These are phyloP conservation scores for Dasypogon diadema DNA, from an alignment of 2,888 invertebrate genomes.

Conservation along the genomic window DNA sequence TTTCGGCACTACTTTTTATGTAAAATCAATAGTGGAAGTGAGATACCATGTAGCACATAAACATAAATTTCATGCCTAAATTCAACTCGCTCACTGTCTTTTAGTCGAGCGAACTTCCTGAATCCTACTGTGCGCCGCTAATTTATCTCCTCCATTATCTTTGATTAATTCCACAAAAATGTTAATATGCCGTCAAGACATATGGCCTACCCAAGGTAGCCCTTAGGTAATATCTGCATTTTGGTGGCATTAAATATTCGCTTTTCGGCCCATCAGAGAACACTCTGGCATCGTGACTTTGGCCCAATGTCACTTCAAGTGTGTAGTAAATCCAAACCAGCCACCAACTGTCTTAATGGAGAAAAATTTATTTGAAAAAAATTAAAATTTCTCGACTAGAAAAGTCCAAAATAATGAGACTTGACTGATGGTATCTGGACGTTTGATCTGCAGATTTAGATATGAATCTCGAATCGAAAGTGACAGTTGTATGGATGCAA, in stretches of 20 bases:
- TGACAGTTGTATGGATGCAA: slow-evolving; percentile 52
- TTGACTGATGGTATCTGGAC: slow-evolving; percentile 46
- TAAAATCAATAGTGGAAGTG: background rate
- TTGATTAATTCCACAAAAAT: slow-evolving; percentile 56
- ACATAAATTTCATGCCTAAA: slow-evolving; percentile 42
- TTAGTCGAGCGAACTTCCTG: slow-evolving; percentile 47
- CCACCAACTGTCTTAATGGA: slow-evolving; percentile 18
- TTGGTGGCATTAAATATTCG: slow-evolving; percentile 1
- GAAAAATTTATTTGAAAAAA: slow-evolving; percentile 47
- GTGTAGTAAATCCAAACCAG: background rate
- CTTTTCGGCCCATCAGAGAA: slow-evolving; percentile 18
- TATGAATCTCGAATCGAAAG: slow-evolving; percentile 54
- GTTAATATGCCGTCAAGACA: slow-evolving; percentile 50
- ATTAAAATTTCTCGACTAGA: slow-evolving; percentile 40
- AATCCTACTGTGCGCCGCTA: slow-evolving; percentile 48
- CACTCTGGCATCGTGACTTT: slow-evolving; percentile 9
- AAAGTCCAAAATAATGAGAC: slow-evolving; percentile 29
- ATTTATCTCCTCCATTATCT: slow-evolving; percentile 54
- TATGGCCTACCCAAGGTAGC: slow-evolving; percentile 29
- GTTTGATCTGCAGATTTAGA: slow-evolving; percentile 54
- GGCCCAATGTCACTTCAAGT: background rate
- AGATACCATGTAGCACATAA: slow-evolving; percentile 18
- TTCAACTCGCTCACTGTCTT: slow-evolving; percentile 10
- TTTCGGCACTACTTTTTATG: background rate
- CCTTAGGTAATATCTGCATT: slow-evolving; percentile 21